phyloP scores from a whole-genome alignment of 92 coral and sea anemone species.

The Umimayanthus chanpuru region DNA sequence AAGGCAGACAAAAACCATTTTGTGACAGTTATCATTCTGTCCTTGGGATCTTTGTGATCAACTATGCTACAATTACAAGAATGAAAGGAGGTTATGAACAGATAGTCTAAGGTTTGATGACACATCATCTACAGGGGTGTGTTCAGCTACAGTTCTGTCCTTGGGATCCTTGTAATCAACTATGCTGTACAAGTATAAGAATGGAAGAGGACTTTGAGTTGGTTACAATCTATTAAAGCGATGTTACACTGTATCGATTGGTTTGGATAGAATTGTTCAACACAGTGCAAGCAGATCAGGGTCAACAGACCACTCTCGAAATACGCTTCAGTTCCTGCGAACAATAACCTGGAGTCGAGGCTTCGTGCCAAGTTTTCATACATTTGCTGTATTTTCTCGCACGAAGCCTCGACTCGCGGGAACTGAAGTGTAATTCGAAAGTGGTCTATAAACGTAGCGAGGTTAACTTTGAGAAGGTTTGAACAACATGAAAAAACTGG shows the following conservation, averaged over 20 bases:
- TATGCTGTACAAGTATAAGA: constrained; percentile 49
- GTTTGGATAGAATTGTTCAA: too few species aligned
- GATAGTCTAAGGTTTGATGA: not conserved
- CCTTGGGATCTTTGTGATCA: constrained; percentile 75
- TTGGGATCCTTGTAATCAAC: constrained; percentile 72
- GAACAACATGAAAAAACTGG: too few species aligned
- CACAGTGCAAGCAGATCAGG: too few species aligned
- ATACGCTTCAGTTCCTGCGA: too few species aligned
- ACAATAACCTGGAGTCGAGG: too few species aligned
- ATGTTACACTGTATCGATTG: not conserved
- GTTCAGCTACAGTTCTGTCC: constrained; percentile 76
- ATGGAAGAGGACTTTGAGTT: not conserved
- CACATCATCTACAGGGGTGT: not conserved
- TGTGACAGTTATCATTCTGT: constrained; percentile 84
- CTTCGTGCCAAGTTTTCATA: too few species aligned
- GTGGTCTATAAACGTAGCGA: too few species aligned
- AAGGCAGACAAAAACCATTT: constrained; percentile 95
- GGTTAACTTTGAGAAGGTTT: too few species aligned
- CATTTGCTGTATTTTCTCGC: too few species aligned
- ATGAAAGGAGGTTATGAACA: not conserved
- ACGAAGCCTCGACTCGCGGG: too few species aligned
- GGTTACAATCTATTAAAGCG: not conserved
- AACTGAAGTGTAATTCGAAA: too few species aligned
- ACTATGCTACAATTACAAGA: constrained; percentile 69
- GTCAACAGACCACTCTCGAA: too few species aligned